Evolutionary conservation across 2,113 vertebrate genomes (phyloP).

Genomic region (Neogobius melanostomus): DNA sequence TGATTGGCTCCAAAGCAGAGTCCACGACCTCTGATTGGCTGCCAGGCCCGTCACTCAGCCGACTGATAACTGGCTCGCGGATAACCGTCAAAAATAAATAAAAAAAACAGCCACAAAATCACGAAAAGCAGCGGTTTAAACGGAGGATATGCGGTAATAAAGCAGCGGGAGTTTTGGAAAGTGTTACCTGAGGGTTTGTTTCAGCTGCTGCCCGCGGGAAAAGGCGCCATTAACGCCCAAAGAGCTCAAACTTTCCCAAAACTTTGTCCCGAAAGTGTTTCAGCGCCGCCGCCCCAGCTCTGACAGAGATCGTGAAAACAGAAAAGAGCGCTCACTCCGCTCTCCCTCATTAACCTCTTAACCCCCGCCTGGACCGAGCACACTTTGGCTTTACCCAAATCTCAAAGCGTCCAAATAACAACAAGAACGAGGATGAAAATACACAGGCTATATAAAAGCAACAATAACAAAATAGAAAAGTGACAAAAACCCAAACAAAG

Average conservation of each 20-base stretch:
- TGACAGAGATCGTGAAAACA: conserved; percentile 22
- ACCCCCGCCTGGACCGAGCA: too few relatives aligned
- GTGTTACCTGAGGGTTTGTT: conserved; percentile 43
- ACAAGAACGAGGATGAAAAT: too few relatives aligned
- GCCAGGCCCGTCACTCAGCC: too few relatives aligned
- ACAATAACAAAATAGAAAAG: not conserved
- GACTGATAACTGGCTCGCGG: too few relatives aligned
- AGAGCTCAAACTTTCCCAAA: conserved; percentile 26
- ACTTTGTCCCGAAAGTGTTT: conserved; percentile 16
- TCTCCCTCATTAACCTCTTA: not conserved
- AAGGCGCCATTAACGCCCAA: conserved; percentile 29
- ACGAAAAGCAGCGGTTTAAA: not conserved
- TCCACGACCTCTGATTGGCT: too few relatives aligned
- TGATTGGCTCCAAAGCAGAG: too few relatives aligned
- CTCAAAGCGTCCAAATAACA: too few relatives aligned
- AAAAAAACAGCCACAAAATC: not conserved
- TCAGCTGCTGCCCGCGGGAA: not conserved
- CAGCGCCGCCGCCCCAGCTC: conserved; percentile 50
- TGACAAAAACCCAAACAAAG: not conserved
- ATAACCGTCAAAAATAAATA: too few relatives aligned
- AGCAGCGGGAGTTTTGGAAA: accelerated
- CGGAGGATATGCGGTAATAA: not conserved
- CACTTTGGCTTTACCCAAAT: too few relatives aligned
- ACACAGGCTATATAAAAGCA: too few relatives aligned
- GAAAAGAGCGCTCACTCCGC: not conserved